Conservation (phyloP, 2,113 vertebrate species). For the Serinus canaria region DNA sequence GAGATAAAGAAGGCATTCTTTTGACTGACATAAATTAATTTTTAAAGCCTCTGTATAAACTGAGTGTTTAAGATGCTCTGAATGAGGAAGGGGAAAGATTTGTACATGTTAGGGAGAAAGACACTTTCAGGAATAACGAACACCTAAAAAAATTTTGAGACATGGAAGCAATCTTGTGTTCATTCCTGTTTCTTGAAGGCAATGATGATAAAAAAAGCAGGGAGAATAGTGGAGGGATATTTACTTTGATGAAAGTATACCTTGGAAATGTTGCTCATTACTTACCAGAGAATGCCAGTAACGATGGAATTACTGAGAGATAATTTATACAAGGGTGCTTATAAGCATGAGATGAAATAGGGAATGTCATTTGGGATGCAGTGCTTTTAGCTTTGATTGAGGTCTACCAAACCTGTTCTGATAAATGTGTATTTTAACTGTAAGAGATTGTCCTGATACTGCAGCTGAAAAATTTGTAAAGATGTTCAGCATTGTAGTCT, state of each 20-base stretch:
- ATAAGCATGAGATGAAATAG: background rate
- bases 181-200: background rate
- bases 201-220: background rate
- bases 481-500: background rate
- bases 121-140: background rate
- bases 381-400: background rate
- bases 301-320: background rate
- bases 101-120: background rate
- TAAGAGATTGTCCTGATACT: background rate
- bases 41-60: background rate
- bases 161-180: background rate
- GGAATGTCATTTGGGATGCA: background rate
- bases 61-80: background rate
- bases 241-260: background rate
- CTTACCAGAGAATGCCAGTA: background rate
- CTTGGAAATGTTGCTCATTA: background rate
- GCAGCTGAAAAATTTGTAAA: background rate
- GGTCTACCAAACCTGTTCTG: background rate
- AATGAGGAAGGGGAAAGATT: background rate
- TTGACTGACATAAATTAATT: background rate
- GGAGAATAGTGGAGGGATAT: background rate
- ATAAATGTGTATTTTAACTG: background rate
- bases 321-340: background rate
- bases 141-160: background rate
- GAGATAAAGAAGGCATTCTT: background rate